Evolutionary conservation across 2,113 vertebrate species (phyloP), one percentile per base, ranked within the genome.

Genomic region (Epinephelus lanceolatus): DNA sequence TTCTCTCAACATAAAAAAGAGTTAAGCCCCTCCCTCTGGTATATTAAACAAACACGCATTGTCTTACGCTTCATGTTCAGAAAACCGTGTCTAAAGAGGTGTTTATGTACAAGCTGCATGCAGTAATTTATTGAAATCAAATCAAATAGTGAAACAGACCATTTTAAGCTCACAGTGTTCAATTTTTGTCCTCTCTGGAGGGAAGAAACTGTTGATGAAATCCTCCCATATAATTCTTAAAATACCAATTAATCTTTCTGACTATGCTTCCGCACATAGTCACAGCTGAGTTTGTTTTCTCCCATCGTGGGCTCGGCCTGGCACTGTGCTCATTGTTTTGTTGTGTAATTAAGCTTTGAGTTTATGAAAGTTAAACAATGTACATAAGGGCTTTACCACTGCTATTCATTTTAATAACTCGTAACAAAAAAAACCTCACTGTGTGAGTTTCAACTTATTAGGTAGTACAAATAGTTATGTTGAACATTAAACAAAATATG

Each of bases 171-270:
- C 70, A 37, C 40, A 21, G 53, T 75, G 30, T 88, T 83, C 51
- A 63, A 2, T 79, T 71, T 73, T 71, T 52, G 30, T 78, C 33
- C 60, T 72, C 80, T 84, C 69, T 45, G 37, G 84, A 62, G 84
- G 55, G 25, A 78, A 47, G 37, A 75, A 61, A 76, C 17, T 49
- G 69, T 66, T 84, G 65, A 87, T 75, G 63, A 79, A 66, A 76
- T 81, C 71, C 51, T 79, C 40, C 65, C 55, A 83, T 76, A 61
- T 70, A 77, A 86, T 92, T 76, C 78, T 68, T 88, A 82, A 78
- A 88, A 84, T 67, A 60, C 47, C 69, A 81, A 61, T 80, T 65
- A 76, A 76, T 73, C 76, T 80, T 27, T 66, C 68, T 40, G 56
- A 61, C 73, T 63, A 2, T 62, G 62, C 60, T 63, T 62, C 33